Conservation (phyloP, 2,888 invertebrate genomes). For the Tupiocoris notatus region DNA sequence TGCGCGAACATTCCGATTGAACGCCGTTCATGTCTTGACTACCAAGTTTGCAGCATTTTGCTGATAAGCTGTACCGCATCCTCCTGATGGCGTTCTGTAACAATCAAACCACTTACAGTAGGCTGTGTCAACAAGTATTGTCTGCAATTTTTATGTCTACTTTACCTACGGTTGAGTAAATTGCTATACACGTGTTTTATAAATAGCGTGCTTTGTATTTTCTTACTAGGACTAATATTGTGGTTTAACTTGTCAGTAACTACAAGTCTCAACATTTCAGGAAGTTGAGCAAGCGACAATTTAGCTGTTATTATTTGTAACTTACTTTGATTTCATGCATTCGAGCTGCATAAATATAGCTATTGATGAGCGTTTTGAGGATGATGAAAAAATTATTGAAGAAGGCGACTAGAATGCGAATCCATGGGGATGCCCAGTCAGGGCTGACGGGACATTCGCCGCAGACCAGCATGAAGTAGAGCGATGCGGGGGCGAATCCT, state of each 20-base stretch:
- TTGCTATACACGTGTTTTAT: no score
- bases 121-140: no score
- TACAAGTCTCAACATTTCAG: no score
- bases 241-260: no score
- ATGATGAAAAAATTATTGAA: slow-evolving; percentile 60
- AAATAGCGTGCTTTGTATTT: no score
- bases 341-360: slow-evolving; percentile 65
- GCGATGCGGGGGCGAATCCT: slow-evolving; percentile 64
- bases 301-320: no score
- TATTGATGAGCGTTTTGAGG: slow-evolving; percentile 63
- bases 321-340: slow-evolving; percentile 65
- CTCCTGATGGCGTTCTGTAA: slow-evolving; percentile 41
- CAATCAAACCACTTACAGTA: no score
- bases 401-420: slow-evolving; percentile 52
- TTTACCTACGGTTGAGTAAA: no score
- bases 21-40: slow-evolving; percentile 31
- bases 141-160: no score
- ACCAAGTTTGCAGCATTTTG: slow-evolving; percentile 27
- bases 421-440: slow-evolving; percentile 11
- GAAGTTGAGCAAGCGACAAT: no score
- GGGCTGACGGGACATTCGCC: slow-evolving; percentile 54
- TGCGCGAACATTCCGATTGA: slow-evolving; percentile 41
- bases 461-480: slow-evolving; percentile 61
- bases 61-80: slow-evolving; percentile 36
- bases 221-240: no score